Base-by-base conservation (phyloP, 2,113 vertebrate species). In the Copsychus sechellarum region DNA sequence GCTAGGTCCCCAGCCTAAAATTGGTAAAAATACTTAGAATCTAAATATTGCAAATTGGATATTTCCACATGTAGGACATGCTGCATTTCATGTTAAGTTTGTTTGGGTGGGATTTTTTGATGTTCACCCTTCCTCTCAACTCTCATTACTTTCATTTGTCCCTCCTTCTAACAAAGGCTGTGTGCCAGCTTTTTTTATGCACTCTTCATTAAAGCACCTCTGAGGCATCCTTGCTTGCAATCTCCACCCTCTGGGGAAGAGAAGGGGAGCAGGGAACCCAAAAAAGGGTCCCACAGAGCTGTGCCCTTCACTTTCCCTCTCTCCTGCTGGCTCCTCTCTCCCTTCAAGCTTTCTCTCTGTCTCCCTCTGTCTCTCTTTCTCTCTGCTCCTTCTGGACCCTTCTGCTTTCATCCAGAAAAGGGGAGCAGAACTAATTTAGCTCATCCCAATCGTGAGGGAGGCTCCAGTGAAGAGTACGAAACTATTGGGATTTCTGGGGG, bases 21-120 rank as follows among this genome's bases (percentile, higher is more conserved):
- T 16, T 58, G 73, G 48, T 71, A 88, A 72, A 94, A 90, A 66
- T 88, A 83, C 61, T 84, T 88, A 78, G 42, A 91, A 92, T 67
- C 36, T 76, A 81, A 96, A 85, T 81, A 83, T 13, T 65, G 45
- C 15, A 93, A 90, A 77, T 12, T 58, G 54, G 26, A 5, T 88
- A 40, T 62, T 90, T 85, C 50, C 67, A 90, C 90, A 76, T 26
- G 25, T 29, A 53, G 23, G 36, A 58, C 3, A 8, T 38, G 48
- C 25, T 81, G 33, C 31, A 58, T 83, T 94, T 83, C 62, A 47
- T 12, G 7, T 31, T 31, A 87, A n/a, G 5, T 4, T 73, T 77
- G 31, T 91, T 38, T 22, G 43, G 83, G 50, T 38, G 36, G 65
- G 22, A 54, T 60, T 69, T 93, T 93, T 61, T 69, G 22, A 58